Base-by-base conservation (phyloP, 2,888 invertebrate species). In the Xestia xanthographa region DNA sequence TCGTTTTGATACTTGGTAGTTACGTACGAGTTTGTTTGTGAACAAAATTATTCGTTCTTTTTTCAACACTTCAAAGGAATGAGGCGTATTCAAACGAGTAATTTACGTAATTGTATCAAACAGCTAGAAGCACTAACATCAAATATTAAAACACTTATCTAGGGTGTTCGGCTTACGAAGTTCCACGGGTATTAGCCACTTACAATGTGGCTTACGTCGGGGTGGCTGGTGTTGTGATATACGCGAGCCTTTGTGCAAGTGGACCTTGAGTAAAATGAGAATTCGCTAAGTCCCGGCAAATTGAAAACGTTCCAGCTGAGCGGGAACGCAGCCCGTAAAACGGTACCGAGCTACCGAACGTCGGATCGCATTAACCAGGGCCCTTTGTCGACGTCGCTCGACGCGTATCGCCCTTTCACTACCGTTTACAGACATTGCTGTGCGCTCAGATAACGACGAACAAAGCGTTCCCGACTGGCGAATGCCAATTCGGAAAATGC, bases 221-320 rank as follows among this genome's bases (percentile, higher is more conserved):
- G 76, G 65, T 80, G 89, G 89, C 75, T 88, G 90, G 89, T 91
- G 90, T 90, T 90, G 90, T 90, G 92, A 90, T 92, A 92, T 90
- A 90, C 90, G 89, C 87, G 78, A 70, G 88, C 90, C 91, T 93
- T 93, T 93, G 92, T 93, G 90, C 86, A 82, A 85, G 84, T 91
- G 92, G 92, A 92, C 92, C 92, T 92, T 90, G 91, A 91, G 91
- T 86, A 90, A 88, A 88, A 88, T 87, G 87, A 88, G 87, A 88
- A 86, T 88, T 91, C 90, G 91, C 91, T 92, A 91, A 92, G 92
- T 91, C 92, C 91, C 91, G 90, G 91, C 90, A 93, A 93, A 93
- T 93, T 93, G 92, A 93, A 93, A 92, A 91, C 92, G 92, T 92
- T 92, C 91, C 91, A 87, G 89, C 88, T 89, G 90, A 91, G 91